These are phyloP conservation scores for Apamea epomidion DNA, from an alignment of 2,888 invertebrate species.

Conservation along the genomic window DNA sequence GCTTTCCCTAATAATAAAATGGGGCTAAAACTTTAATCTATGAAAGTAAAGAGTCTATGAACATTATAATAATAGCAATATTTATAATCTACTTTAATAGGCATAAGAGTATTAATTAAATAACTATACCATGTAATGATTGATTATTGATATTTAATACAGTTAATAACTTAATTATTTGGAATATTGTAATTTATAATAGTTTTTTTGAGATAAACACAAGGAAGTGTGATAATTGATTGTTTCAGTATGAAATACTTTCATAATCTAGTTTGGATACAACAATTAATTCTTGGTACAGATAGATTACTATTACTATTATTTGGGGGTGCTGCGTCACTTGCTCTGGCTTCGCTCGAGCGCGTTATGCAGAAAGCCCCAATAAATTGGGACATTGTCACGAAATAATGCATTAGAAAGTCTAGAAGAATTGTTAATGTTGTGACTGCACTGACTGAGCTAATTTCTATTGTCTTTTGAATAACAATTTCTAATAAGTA, in stretches of 20 bases:
- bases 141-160: slow-evolving; percentile 15
- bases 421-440: slow-evolving; percentile 21
- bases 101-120: slow-evolving; percentile 2
- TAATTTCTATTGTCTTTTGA: slow-evolving; percentile 24
- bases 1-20: not conserved
- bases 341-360: too few species aligned
- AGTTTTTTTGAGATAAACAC: slow-evolving; percentile 19
- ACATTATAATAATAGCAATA: not conserved
- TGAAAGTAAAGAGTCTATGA: not conserved
- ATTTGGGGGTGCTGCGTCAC: too few species aligned
- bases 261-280: not conserved
- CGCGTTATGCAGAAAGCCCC: too few species aligned
- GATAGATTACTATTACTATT: too few species aligned
- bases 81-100: not conserved
- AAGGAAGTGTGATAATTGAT: slow-evolving; percentile 4
- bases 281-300: not conserved
- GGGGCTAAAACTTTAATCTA: not conserved
- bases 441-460: slow-evolving; percentile 18
- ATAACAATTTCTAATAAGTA: slow-evolving; percentile 34
- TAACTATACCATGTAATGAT: slow-evolving; percentile 1
- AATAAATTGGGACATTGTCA: not conserved
- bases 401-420: slow-evolving; percentile 35
- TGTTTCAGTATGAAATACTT: not conserved
- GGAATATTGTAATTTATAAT: slow-evolving; percentile 27
- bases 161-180: slow-evolving; percentile 3